Base-by-base conservation (phyloP, 2,888 invertebrate genomes). In the Cinara cedri region DNA sequence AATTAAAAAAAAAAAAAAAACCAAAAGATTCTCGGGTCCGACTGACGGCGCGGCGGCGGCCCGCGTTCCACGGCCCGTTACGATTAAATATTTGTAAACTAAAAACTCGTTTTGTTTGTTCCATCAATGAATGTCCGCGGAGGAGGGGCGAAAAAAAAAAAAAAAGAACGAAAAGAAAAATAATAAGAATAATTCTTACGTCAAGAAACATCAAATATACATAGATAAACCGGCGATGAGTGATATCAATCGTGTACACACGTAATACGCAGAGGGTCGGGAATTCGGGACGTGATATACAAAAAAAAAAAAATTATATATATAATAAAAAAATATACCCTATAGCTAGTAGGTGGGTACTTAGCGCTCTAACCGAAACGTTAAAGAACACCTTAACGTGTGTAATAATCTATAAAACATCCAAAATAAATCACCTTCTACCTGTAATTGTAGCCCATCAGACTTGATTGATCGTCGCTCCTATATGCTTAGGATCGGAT, bases 401-500 rank as follows among this genome's bases (percentile, higher is more conserved):
- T 66, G 66, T 66, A 76, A 76, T 76, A 46, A 76, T 66, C 66
- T 75, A 63, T 51, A 54, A 74, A 51, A 74, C 63, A 75, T 75
- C 26, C 19, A 34, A 76, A 76, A 76, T 76, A 76, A 76, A 76
- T 76, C 66, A 57, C 21, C 57, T 76, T 68, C 54, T 55, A 19
- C 34, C 26, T 26, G 6, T 76, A 66, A 76, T 76, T 76, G 66
- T 76, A 76, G 57, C 66, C 66, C 46, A 68, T 76, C 55, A 76
- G 55, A 66, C 57, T 76, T 76, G 76, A 76, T 76, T 65, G 74
- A 65, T 75, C 42, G 74, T 65, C 24, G 51, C 42, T 54, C n/a
- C 11, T 54, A n/a, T 34, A 34, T 34, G 63, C 54, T 65, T 75
- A 54, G n/a, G 63, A 75, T 75, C 54, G 34, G 51, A 65, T 75